Evolutionary conservation across 2,113 vertebrate genomes (phyloP).

Genomic region (Nerophis ophidion): DNA sequence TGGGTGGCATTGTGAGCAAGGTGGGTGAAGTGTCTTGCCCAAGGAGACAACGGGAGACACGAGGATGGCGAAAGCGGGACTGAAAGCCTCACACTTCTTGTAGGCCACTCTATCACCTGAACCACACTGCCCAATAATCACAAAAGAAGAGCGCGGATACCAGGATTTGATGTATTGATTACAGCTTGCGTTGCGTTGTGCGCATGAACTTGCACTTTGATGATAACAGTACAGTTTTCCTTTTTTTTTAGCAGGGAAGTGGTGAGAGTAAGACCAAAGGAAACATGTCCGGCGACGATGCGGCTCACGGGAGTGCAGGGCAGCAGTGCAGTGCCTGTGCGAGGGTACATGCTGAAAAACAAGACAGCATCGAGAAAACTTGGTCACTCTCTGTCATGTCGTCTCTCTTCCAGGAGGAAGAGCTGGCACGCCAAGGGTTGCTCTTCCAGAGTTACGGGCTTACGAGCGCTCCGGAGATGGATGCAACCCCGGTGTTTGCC

Average conservation of each 20-base stretch:
- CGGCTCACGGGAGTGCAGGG: slow-evolving; percentile 57
- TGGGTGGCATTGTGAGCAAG: too few species aligned
- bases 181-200: background rate
- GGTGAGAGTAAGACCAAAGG: slow-evolving; percentile 69
- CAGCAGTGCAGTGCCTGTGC: slow-evolving; percentile 73
- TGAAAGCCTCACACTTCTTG: too few species aligned
- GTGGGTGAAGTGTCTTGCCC: too few species aligned
- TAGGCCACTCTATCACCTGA: too few species aligned
- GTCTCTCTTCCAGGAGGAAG: slow-evolving; percentile 67
- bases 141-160: too few species aligned
- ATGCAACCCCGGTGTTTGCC: slow-evolving; percentile 70
- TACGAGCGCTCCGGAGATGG: slow-evolving; percentile 64
- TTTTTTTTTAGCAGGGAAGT: slow-evolving; percentile 54
- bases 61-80: too few species aligned
- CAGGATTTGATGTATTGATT: slow-evolving; percentile 10
- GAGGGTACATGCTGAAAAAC: slow-evolving; percentile 53
- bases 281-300: slow-evolving; percentile 57
- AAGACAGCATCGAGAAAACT: background rate
- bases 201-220: background rate
- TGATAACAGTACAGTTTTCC: background rate
- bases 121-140: too few species aligned
- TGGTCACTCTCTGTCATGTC: background rate
- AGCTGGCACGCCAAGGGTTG: slow-evolving; percentile 76
- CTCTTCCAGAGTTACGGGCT: slow-evolving; percentile 79
- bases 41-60: too few species aligned